Evolutionary conservation across 2,888 invertebrate genomes (phyloP), one percentile per base, ranked within the genome.

Genomic region (Scrobipalpa atriplicella): DNA sequence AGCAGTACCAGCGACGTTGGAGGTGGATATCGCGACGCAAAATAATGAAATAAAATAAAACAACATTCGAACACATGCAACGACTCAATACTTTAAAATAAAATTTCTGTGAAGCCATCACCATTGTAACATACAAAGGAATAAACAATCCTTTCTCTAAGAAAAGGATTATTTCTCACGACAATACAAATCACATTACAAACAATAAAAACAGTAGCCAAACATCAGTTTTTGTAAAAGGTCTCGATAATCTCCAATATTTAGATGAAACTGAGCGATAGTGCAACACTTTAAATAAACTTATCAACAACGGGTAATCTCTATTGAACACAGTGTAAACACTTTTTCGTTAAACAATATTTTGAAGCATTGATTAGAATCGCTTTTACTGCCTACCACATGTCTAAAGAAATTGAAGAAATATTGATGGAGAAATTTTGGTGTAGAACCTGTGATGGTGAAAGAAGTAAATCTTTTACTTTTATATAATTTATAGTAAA

Each of bases 111-210:
- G 65, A 69, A 71, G 3, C 38, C 36, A 63, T 56, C 66, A 65
- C 19, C 52, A 62, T 66, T 70, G 68, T 64, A 66, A 67, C 36
- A 19, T 18, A 51, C 13, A 67, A 62, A 68, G 36, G 61, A 58
- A 66, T 70, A 79, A 78, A 78, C 79, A 85, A 84, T 83, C 85
- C 84, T 82, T 86, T 85, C 77, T 72, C 69, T 68, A 70, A 79
- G 82, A 82, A 85, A 81, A 82, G 86, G 86, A 85, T 88, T 87
- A 83, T 36, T 71, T 70, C 68, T 73, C 74, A 71, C 76, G 72
- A 87, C 86, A 90, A 87, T 83, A 82, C 81, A 86, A 88, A 87
- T 88, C 85, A 79, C 74, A 75, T 86, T 84, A 86, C 83, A 85
- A 85, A 86, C 83, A 88, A 84, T 82, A 74, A 79, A 78, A 82